Percentiles rank a stretch among this genome's conserved stretches.
Conservation (phyloP, 1,140 invertebrate genomes). For the Eurosta solidaginis region DNA sequence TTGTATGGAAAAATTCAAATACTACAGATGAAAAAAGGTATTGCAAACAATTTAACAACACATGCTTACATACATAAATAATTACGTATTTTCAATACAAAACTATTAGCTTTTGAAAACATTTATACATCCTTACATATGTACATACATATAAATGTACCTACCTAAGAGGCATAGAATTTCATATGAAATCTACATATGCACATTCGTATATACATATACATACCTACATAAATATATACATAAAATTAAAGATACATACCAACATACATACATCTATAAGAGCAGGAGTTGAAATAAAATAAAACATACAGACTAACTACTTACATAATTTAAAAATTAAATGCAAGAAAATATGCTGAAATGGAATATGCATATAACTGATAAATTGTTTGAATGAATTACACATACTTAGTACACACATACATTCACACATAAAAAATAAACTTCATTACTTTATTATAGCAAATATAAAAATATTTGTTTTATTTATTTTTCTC, state of each 20-base stretch:
- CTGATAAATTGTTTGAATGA: slow-evolving; percentile 12
- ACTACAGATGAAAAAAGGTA: too few relatives aligned
- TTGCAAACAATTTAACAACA: too few relatives aligned
- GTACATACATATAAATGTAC: background rate
- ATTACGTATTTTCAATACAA: too few relatives aligned
- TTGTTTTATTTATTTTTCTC: too few relatives aligned
- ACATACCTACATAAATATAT: background rate
- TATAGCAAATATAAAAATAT: background rate
- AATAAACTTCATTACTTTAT: slow-evolving; percentile 19
- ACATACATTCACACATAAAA: slow-evolving; percentile 1
- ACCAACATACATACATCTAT: background rate
- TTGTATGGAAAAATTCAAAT: too few relatives aligned
- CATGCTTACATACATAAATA: too few relatives aligned
- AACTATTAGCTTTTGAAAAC: too few relatives aligned
- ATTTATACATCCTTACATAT: background rate
- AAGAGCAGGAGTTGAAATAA: background rate
- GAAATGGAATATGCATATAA: slow-evolving; percentile 10
- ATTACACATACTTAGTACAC: background rate
- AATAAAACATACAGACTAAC: background rate
- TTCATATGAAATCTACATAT: slow-evolving; percentile 41
- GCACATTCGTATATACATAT: slow-evolving; percentile 39
- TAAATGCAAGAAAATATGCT: slow-evolving; percentile 2
- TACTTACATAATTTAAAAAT: background rate
- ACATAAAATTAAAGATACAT: background rate
- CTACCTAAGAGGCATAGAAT: background rate